Conservation (phyloP, 2,797 vertebrate genomes). For the Argyrosomus regius region DNA sequence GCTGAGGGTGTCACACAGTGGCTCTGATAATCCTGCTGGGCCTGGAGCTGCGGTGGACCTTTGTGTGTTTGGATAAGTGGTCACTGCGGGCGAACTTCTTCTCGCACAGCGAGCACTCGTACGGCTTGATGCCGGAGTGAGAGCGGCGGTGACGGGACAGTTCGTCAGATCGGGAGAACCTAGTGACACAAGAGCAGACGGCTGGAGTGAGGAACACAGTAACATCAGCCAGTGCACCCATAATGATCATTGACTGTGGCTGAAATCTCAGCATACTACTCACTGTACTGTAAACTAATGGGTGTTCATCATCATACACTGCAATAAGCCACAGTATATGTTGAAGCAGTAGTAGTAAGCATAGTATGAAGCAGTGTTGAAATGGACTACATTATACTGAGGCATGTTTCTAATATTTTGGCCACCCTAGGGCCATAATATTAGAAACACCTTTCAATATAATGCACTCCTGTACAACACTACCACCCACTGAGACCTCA, state of each 20-base stretch:
- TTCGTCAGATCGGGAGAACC: slow-evolving; percentile 88
- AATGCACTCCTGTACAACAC: too few relatives aligned
- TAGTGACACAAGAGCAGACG: slow-evolving; percentile 54
- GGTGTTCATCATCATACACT: too few relatives aligned
- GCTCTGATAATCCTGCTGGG: slow-evolving; percentile 81
- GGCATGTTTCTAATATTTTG: too few relatives aligned
- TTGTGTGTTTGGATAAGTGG: slow-evolving; percentile 89
- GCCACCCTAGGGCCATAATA: too few relatives aligned
- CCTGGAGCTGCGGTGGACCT: slow-evolving; percentile 87
- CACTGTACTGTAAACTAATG: not conserved
- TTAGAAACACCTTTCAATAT: too few relatives aligned
- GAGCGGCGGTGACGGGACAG: slow-evolving; percentile 88
- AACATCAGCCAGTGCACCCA: not conserved
- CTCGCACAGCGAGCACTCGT: slow-evolving; percentile 86
- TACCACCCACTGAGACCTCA: too few relatives aligned
- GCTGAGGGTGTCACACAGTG: slow-evolving; percentile 74
- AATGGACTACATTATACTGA: too few relatives aligned
- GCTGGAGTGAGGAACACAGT: not conserved
- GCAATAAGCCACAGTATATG: too few relatives aligned
- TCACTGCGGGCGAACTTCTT: slow-evolving; percentile 90
- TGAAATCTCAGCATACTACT: not conserved
- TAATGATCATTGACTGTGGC: not conserved
- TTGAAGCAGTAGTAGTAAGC: too few relatives aligned
- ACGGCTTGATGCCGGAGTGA: slow-evolving; percentile 88
- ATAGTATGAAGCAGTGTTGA: too few relatives aligned